A percentile compares a stretch with the other conserved stretches of the same genome.
Conservation (phyloP, 2,888 invertebrate genomes). For the Harpalus rubripes region DNA sequence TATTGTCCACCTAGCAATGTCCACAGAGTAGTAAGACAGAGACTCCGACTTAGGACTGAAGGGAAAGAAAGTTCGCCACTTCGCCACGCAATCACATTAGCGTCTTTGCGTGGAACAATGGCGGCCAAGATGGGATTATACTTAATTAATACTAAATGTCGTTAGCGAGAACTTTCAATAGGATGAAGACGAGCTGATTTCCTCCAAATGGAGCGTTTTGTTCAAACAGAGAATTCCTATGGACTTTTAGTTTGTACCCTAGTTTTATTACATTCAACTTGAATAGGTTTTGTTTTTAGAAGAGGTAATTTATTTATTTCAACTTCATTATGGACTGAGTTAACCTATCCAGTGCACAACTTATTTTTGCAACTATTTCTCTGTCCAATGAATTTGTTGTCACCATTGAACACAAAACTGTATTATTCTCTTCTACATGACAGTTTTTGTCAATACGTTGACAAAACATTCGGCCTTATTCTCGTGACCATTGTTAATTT, state of each 20-base stretch:
- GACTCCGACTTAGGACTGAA: not conserved
- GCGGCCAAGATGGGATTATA: slow-evolving; percentile 46
- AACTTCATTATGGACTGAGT: too few species aligned
- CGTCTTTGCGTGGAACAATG: slow-evolving; percentile 53
- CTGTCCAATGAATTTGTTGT: too few species aligned
- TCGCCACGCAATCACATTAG: slow-evolving; percentile 53
- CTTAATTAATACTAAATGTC: slow-evolving; percentile 64
- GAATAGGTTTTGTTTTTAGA: not conserved
- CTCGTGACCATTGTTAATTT: too few species aligned
- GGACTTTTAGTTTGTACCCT: slow-evolving; percentile 5
- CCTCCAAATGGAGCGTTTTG: slow-evolving; percentile 50
- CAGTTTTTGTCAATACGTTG: too few species aligned
- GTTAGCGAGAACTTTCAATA: slow-evolving; percentile 59
- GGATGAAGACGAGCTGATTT: slow-evolving; percentile 56
- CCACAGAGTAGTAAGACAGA: not conserved
- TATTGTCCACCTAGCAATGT: slow-evolving; percentile 25
- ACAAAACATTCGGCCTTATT: too few species aligned
- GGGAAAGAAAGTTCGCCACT: slow-evolving; percentile 45
- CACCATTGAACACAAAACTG: too few species aligned
- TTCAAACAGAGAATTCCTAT: slow-evolving; percentile 14
- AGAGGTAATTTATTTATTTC: not conserved
- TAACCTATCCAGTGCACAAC: too few species aligned
- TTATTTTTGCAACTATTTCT: not conserved
- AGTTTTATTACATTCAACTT: not conserved
- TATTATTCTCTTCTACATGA: too few species aligned